Evolutionary conservation across 2,888 invertebrate genomes (phyloP).

Genomic region (Cyclophora albipunctata): DNA sequence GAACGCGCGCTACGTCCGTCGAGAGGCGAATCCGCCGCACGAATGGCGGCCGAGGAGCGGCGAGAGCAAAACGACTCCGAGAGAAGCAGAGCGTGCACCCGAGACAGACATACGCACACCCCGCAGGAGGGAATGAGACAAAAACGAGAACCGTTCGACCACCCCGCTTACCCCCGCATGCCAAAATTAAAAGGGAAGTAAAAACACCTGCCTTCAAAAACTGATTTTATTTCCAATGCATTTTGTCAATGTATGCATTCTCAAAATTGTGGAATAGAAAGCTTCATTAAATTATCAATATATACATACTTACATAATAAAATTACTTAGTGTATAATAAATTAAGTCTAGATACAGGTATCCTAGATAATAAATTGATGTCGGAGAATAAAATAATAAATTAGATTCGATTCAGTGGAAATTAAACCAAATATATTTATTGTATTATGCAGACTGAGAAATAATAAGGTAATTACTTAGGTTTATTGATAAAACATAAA

Average conservation of each 20-base stretch:
- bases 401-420: no score
- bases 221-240: constrained; percentile 5
- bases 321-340: not conserved
- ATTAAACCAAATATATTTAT: no score
- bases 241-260: constrained; percentile 2
- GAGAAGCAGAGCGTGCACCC: constrained; percentile 45
- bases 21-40: constrained; percentile 53
- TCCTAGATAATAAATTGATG: no score
- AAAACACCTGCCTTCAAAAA: constrained; percentile 36
- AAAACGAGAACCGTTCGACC: constrained; percentile 40
- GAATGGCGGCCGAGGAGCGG: constrained; percentile 20
- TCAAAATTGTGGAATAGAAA: no score
- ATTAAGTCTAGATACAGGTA: no score
- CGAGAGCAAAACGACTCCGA: constrained; percentile 14
- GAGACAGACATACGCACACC: constrained; percentile 27
- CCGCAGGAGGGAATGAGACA: constrained; percentile 29
- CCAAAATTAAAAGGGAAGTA: constrained; percentile 39
- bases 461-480: no score
- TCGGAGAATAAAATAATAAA: no score
- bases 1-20: constrained; percentile 40
- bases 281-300: no score
- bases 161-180: constrained; percentile 35
- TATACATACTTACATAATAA: constrained; percentile 3
- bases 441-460: no score
- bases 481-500: no score